These are phyloP conservation scores for Eurystomus glaucurus DNA, from an alignment of 2,797 vertebrate genomes.

Conservation along the genomic window DNA sequence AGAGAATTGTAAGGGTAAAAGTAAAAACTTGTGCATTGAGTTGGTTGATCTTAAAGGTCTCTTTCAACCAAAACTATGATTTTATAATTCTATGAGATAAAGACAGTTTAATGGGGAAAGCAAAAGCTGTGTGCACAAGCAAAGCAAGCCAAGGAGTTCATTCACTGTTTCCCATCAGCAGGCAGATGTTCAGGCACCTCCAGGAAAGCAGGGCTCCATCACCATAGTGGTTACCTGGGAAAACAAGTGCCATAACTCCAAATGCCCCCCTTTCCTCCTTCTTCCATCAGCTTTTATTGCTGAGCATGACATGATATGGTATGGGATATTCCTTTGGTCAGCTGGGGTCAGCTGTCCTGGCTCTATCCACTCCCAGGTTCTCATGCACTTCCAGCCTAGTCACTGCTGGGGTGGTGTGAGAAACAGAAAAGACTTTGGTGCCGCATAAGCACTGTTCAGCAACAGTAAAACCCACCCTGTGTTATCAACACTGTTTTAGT, in stretches of 20 bases:
- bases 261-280: neutral
- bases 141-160: neutral
- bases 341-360: neutral
- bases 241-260: neutral
- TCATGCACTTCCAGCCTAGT: neutral
- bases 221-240: neutral
- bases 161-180: accelerated
- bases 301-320: neutral
- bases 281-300: neutral
- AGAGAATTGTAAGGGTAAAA: neutral
- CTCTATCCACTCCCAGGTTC: neutral
- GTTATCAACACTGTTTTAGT: neutral
- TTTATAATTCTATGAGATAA: neutral
- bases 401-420: accelerated
- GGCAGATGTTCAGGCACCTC: neutral
- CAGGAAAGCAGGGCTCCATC: neutral
- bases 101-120: neutral
- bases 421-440: neutral
- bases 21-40: neutral
- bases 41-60: neutral
- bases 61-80: neutral
- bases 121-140: neutral
- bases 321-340: neutral
- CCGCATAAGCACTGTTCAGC: neutral
- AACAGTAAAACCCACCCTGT: neutral